A percentile compares a stretch with the other conserved stretches of the same genome.
phyloP scores from a whole-genome alignment of 2,888 invertebrate genomes.

The Scaeva pyrastri region DNA sequence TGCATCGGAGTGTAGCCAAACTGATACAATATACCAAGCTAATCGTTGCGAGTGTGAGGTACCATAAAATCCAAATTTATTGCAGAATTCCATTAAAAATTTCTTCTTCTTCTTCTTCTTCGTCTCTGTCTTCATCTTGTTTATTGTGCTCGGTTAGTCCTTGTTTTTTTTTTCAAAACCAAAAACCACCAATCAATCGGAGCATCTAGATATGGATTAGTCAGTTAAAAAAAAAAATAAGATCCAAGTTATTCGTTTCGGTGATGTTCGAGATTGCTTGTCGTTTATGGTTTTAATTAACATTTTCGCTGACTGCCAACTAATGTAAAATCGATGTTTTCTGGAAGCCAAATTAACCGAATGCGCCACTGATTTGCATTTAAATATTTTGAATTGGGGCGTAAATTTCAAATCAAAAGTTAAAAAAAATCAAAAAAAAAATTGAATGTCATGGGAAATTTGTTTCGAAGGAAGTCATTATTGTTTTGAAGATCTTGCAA shows the following conservation, averaged over 20 bases:
- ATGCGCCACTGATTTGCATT: constrained; percentile 76
- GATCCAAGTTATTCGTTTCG: too few relatives aligned
- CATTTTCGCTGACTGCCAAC: constrained; percentile 71
- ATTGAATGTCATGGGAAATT: constrained; percentile 70
- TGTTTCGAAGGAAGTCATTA: constrained; percentile 64
- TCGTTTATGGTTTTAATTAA: constrained; percentile 71
- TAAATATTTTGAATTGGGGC: constrained; percentile 65
- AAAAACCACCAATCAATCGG: constrained; percentile 67
- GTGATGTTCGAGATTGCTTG: constrained; percentile 64
- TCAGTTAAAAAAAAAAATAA: constrained; percentile 2
- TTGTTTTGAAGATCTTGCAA: constrained; percentile 49
- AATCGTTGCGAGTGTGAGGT: constrained; percentile 60
- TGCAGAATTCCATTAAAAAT: constrained; percentile 83
- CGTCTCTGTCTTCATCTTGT: constrained; percentile 44
- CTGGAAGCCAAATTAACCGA: constrained; percentile 70
- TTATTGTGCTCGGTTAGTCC: constrained; percentile 21
- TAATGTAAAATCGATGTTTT: constrained; percentile 74
- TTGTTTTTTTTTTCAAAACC: constrained; percentile 12
- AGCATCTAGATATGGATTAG: constrained; percentile 63
- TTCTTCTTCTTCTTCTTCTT: too few relatives aligned
- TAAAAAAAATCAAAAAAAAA: background rate
- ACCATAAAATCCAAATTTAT: constrained; percentile 82
- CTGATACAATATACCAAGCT: constrained; percentile 52
- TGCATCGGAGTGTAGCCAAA: constrained; percentile 32
- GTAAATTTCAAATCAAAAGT: constrained; percentile 65